Percentiles rank a stretch among this genome's conserved stretches.
phyloP scores from a whole-genome alignment of 2,888 invertebrate species.

The Drosophila ezoana region DNA sequence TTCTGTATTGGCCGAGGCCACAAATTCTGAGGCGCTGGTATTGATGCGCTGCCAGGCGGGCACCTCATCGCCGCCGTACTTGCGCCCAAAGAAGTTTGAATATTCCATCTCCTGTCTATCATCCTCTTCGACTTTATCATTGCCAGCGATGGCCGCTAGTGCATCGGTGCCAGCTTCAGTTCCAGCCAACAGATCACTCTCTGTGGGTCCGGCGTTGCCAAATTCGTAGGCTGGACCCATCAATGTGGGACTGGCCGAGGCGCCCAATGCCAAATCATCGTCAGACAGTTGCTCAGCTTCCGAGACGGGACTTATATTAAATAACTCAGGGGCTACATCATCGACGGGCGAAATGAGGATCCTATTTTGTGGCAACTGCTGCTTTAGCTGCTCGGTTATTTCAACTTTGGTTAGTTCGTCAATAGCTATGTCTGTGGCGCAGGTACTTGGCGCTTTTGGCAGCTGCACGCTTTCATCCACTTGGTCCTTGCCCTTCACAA shows the following conservation, averaged over 20 bases:
- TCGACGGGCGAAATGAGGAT: conserved; percentile 56
- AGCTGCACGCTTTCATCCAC: conserved; percentile 19
- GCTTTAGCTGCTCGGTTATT: conserved; percentile 45
- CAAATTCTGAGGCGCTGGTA: conserved; percentile 39
- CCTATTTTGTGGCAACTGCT: conserved; percentile 39
- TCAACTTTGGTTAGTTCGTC: conserved; percentile 53
- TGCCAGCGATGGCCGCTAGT: conserved; percentile 2
- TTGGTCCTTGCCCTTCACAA: conserved; percentile 7
- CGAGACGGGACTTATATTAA: conserved; percentile 81
- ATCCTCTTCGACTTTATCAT: conserved; percentile 28
- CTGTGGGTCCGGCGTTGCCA: conserved; percentile 37
- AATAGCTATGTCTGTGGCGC: conserved; percentile 5
- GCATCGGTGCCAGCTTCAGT: conserved; percentile 18
- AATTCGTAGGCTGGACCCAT: conserved; percentile 41
- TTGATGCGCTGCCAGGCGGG: conserved; percentile 39
- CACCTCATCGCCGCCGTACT: conserved; percentile 64
- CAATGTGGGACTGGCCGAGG: conserved; percentile 84
- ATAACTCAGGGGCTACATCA: conserved; percentile 66
- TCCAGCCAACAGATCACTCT: conserved; percentile 35
- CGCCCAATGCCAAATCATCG: conserved; percentile 84
- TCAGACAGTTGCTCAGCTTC: conserved; percentile 82
- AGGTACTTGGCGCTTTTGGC: conserved; percentile 9
- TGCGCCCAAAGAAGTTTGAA: conserved; percentile 56
- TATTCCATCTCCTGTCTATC: conserved; percentile 24
- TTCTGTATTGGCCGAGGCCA: conserved; percentile 53